Conservation (phyloP, 2,888 invertebrate species). For the Drosophila testacea region DNA sequence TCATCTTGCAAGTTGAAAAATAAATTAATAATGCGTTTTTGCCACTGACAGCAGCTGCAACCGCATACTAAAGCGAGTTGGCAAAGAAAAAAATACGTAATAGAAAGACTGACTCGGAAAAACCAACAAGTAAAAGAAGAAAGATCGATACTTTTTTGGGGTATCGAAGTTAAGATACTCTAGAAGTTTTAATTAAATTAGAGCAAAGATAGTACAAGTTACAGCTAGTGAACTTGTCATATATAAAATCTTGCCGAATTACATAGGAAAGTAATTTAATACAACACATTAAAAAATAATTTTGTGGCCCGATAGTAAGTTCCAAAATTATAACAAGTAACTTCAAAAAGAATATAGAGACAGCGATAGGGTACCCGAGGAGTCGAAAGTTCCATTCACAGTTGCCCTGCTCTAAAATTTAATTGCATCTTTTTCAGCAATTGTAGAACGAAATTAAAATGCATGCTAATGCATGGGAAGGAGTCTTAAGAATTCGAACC, state of each 20-base stretch:
- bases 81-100: slow-evolving; percentile 22
- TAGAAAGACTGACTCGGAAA: slow-evolving; percentile 27
- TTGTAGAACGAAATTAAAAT: slow-evolving; percentile 75
- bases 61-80: slow-evolving; percentile 52
- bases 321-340: not conserved
- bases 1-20: slow-evolving; percentile 80
- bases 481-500: slow-evolving; percentile 28
- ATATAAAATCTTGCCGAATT: not conserved
- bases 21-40: slow-evolving; percentile 80
- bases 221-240: not conserved
- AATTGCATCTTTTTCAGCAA: slow-evolving; percentile 78
- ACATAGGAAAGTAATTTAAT: too few species aligned
- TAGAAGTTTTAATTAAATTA: not conserved
- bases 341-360: slow-evolving; percentile 6
- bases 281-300: too few species aligned
- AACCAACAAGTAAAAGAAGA: slow-evolving; percentile 4
- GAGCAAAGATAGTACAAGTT: not conserved
- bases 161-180: slow-evolving; percentile 10
- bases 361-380: not conserved
- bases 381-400: slow-evolving; percentile 48
- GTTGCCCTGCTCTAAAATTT: slow-evolving; percentile 67
- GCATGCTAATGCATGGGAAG: slow-evolving; percentile 67
- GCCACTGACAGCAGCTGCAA: slow-evolving; percentile 79
- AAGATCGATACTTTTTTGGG: slow-evolving; percentile 4
- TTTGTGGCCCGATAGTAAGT: too few species aligned